Conservation (phyloP, 2,888 invertebrate species). For the Panzeria rudis region DNA sequence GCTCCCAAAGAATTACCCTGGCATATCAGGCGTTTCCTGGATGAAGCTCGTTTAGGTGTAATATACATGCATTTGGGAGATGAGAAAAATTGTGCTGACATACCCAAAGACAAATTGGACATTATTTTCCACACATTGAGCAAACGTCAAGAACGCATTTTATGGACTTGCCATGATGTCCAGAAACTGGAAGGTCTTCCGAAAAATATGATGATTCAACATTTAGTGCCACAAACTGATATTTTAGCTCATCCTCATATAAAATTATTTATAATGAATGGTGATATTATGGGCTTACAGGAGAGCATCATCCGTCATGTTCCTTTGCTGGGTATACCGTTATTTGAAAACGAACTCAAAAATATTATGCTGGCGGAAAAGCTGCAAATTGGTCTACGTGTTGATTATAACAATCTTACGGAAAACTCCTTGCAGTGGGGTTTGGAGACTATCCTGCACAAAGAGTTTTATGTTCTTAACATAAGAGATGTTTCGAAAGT, state of each 20-base stretch:
- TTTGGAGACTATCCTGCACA: conserved; percentile 79
- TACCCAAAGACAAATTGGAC: conserved; percentile 80
- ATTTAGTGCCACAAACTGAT: conserved; percentile 85
- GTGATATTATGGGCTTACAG: conserved; percentile 82
- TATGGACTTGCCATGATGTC: conserved; percentile 84
- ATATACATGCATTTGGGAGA: conserved; percentile 84
- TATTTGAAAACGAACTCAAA: conserved; percentile 82
- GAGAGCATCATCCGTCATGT: conserved; percentile 83
- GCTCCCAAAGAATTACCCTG: conserved; percentile 81
- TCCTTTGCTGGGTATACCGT: conserved; percentile 83
- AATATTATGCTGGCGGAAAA: conserved; percentile 79
- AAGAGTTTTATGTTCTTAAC: conserved; percentile 79
- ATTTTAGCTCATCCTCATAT: conserved; percentile 84
- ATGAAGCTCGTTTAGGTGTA: conserved; percentile 83
- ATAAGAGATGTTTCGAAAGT: conserved; percentile 80
- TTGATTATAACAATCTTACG: conserved; percentile 80
- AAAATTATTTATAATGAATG: conserved; percentile 83
- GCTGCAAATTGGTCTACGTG: conserved; percentile 79
- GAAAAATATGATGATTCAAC: conserved; percentile 83
- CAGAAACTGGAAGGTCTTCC: conserved; percentile 80
- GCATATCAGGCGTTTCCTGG: conserved; percentile 83
- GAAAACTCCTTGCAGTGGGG: conserved; percentile 80
- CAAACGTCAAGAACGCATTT: conserved; percentile 81
- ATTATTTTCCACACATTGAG: conserved; percentile 81
- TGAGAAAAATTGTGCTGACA: conserved; percentile 82